These are phyloP conservation scores for Pachycephala philippinensis DNA, from an alignment of 2,113 vertebrate genomes.

Conservation along the genomic window DNA sequence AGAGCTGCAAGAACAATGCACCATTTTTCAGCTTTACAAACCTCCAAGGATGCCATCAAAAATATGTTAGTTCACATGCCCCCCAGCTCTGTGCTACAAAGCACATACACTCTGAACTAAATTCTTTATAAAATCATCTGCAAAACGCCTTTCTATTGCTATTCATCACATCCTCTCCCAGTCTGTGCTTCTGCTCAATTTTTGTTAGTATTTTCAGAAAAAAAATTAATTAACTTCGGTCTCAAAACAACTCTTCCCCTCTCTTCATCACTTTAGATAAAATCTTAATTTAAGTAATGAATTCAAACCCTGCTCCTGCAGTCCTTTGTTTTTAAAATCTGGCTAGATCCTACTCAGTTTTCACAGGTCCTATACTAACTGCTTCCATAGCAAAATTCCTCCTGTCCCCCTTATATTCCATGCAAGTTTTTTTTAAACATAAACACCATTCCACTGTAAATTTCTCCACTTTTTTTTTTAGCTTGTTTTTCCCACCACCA, in stretches of 20 bases:
- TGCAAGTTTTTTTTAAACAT: not conserved
- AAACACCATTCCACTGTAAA: not conserved
- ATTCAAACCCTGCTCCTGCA: not conserved
- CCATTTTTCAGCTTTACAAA: not conserved
- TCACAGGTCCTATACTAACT: not conserved
- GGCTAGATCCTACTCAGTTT: not conserved
- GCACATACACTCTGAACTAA: not conserved
- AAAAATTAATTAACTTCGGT: not conserved
- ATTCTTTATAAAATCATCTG: not conserved
- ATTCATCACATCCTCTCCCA: not conserved
- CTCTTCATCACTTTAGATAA: not conserved
- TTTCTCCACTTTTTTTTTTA: accelerated
- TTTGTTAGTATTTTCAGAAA: not conserved
- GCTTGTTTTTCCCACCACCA: no score
- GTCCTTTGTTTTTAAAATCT: not conserved
- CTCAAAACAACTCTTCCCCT: not conserved
- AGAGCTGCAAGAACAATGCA: slow-evolving; percentile 68
- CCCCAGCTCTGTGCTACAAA: not conserved
- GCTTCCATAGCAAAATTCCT: not conserved
- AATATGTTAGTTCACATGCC: accelerated
- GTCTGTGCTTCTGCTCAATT: not conserved
- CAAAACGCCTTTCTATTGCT: not conserved
- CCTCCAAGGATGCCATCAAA: not conserved
- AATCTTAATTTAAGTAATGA: accelerated
- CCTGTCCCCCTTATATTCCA: not conserved